A percentile compares a stretch with the other conserved stretches of the same genome.
Conservation (phyloP, 2,797 vertebrate genomes). For the Pseudochaenichthys georgianus region DNA sequence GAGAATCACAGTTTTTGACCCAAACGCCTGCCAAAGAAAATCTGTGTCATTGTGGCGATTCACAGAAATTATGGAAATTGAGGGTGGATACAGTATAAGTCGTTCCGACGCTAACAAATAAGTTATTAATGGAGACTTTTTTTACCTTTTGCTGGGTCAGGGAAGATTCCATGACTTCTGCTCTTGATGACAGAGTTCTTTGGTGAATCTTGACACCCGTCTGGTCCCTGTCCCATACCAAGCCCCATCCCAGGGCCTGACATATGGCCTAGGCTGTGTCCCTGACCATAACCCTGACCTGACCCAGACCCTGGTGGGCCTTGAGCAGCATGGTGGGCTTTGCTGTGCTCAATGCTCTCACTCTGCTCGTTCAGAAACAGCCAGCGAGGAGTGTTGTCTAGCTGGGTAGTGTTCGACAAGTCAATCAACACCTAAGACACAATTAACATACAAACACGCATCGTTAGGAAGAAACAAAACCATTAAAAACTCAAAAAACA, state of each 20-base stretch:
- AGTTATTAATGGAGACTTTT: neutral
- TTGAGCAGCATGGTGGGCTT: conserved; percentile 88
- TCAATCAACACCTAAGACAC: conserved; percentile 93
- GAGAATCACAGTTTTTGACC: conserved; percentile 1
- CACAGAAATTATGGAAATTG: neutral
- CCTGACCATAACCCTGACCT: conserved; percentile 62
- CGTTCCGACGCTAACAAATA: neutral
- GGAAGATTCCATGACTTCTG: conserved; percentile 98
- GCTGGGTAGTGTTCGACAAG: conserved; percentile 91
- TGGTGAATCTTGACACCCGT: conserved; percentile 89
- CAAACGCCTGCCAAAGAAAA: conserved; percentile 5
- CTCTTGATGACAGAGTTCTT: conserved; percentile 99
- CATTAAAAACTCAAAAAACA: neutral
- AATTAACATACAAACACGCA: conserved; percentile 12
- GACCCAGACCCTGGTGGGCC: conserved; percentile 78
- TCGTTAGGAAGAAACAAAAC: neutral
- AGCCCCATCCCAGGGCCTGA: conserved; percentile 71
- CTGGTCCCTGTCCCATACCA: conserved; percentile 62
- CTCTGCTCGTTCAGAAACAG: conserved; percentile 95
- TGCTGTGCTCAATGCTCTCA: conserved; percentile 93
- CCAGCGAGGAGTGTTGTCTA: conserved; percentile 97
- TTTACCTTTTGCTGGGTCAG: conserved; percentile 97
- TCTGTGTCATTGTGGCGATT: neutral
- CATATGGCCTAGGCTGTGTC: conserved; percentile 58
- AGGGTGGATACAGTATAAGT: neutral